phyloP scores from a whole-genome alignment of 2,113 vertebrate species.

The Lycaon pictus region DNA sequence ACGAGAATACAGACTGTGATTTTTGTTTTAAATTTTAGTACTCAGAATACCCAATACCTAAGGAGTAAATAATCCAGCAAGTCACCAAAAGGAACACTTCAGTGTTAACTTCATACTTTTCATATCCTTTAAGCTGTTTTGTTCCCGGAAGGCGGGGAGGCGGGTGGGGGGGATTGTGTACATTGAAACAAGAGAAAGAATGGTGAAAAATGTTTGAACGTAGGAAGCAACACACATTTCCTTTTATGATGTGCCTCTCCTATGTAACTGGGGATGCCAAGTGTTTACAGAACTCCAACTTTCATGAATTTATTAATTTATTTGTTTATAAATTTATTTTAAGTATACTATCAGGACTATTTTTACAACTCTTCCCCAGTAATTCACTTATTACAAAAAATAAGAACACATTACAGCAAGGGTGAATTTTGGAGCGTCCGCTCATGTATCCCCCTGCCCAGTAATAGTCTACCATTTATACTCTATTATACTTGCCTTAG shows the following conservation, averaged over 20 bases:
- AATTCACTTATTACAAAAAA: conserved; percentile 19
- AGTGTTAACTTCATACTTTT: background rate
- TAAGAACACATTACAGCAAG: background rate
- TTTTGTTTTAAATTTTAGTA: conserved; percentile 82
- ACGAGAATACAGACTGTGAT: conserved; percentile 81
- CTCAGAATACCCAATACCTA: conserved; percentile 64
- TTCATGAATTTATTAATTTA: background rate
- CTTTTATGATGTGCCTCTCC: background rate
- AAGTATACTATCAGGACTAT: background rate
- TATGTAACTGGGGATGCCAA: background rate
- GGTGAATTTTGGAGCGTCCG: background rate
- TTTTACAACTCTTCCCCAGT: background rate
- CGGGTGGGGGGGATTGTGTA: background rate
- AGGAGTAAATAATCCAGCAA: conserved; percentile 72
- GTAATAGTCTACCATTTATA: background rate
- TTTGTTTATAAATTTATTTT: background rate
- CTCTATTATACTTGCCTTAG: background rate
- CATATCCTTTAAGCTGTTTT: background rate
- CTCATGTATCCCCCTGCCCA: background rate
- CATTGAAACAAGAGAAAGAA: background rate
- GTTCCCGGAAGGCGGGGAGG: background rate
- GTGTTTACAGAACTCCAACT: background rate
- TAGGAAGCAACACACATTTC: rapidly evolving
- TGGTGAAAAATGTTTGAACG: background rate
- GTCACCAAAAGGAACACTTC: conserved; percentile 31